Evolutionary conservation across 2,797 vertebrate genomes (phyloP), one percentile per base, ranked within the genome.

Genomic region (Xerus rutilus): DNA sequence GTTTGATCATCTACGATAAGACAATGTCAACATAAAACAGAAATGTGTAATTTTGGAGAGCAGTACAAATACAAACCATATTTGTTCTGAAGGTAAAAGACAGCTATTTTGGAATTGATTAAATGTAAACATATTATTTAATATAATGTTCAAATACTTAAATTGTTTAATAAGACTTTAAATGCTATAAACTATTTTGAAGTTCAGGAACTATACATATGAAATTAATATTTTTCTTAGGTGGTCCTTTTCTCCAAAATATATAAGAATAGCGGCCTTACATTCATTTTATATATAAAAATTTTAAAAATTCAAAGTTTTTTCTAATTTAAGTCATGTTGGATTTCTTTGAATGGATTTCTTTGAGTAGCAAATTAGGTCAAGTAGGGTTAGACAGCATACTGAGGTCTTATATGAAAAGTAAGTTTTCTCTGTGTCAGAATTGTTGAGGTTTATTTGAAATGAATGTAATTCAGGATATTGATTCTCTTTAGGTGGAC

Each of bases 301-400:
- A n/a, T n/a, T n/a, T n/a, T 87, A 54, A 45, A 84, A 23, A 14
- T 47, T 59, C 39, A 57, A 64, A 59, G 1, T 39, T 49, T 69
- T 70, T 88, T 91, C 39, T 82, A 86, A 92, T 89, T 93, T 95
- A 30, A 97, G 74, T 82, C 59, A 49, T n/a, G 4, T 2, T n/a
- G 28, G 45, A 89, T n/a, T 1, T 81, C 49, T 95, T 47, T 12
- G 82, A 47, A 5, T 86, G 12, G 14, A 21, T 52, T 81, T 73
- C 18, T 69, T 21, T 91, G 57, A 39, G 43, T 72, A 73, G 49
- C 17, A 92, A 88, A 86, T 57, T 67, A 83, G 43, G 9, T 28
- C 30, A 73, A 39, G 13, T 73, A 70, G 20, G 17, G 43, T 91
- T 89, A 45, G 23, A 4, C 3, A 76, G 23, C 12, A 49, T 4